Evolutionary conservation across 35 echinoderm and acorn worm genomes (phyloP).

Genomic region (Hemicentrotus pulcherrimus): DNA sequence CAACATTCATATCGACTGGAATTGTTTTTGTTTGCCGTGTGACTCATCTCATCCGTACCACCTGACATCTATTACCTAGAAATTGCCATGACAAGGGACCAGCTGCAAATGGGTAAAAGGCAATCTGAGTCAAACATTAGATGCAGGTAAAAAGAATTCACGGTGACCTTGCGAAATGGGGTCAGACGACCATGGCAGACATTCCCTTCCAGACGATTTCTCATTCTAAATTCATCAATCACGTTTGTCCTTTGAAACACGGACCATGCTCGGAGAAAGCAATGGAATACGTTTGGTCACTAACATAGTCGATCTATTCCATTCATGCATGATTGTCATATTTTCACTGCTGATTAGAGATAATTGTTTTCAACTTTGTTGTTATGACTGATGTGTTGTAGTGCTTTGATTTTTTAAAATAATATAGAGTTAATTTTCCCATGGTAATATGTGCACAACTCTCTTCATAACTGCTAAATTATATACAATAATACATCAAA

Average conservation of each 20-base stretch:
- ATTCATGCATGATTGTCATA: not conserved
- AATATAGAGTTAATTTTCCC: not conserved
- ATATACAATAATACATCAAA: not conserved
- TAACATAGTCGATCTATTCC: not conserved
- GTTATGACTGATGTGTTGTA: not conserved
- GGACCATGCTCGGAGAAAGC: not conserved
- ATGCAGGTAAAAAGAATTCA: not conserved
- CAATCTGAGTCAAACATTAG: not conserved
- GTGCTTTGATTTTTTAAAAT: not conserved
- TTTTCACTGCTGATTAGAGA: not conserved
- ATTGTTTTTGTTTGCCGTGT: slow-evolving; percentile 4
- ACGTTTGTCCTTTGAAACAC: not conserved
- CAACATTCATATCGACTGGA: not conserved
- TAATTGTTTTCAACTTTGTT: not conserved
- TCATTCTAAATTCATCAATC: slow-evolving; percentile 13
- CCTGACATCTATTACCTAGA: not conserved
- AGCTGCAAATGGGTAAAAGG: not conserved
- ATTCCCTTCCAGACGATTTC: slow-evolving; percentile 10
- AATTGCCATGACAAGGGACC: not conserved
- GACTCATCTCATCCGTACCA: not conserved
- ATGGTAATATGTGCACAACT: too few species aligned
- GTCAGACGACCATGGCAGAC: not conserved
- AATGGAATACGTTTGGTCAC: not conserved
- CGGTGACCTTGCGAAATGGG: not conserved
- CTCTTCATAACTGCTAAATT: not conserved